Evolutionary conservation across 2,888 invertebrate genomes (phyloP).

Genomic region (Bruchidius siliquastri): DNA sequence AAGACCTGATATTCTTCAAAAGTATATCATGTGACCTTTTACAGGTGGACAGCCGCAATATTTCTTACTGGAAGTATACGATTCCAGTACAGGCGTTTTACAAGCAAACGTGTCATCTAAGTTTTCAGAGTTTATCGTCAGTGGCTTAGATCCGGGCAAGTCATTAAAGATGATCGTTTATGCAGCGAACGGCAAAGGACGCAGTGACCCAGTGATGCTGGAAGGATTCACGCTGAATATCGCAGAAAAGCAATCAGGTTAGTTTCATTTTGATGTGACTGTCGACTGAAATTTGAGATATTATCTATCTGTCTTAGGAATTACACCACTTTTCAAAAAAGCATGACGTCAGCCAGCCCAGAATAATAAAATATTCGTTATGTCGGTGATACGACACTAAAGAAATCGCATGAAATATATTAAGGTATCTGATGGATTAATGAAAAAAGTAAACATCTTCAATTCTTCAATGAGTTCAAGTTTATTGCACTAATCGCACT

Average conservation of each 20-base stretch:
- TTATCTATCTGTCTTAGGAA: no score
- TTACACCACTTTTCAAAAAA: no score
- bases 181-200: constrained; percentile 77
- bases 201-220: constrained; percentile 66
- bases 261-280: constrained; percentile 24
- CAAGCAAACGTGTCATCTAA: constrained; percentile 67
- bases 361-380: no score
- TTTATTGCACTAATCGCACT: no score
- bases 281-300: no score
- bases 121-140: constrained; percentile 70
- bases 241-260: constrained; percentile 75
- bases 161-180: constrained; percentile 74
- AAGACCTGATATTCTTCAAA: not conserved
- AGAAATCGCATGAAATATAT: no score
- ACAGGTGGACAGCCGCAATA: constrained; percentile 61
- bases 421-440: no score
- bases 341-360: no score
- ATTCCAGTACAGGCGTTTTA: constrained; percentile 40
- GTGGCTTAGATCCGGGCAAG: constrained; percentile 73
- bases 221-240: constrained; percentile 72
- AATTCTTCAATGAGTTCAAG: no score
- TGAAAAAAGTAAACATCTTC: no score
- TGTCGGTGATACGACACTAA: no score
- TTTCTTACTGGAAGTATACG: constrained; percentile 70
- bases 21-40: not conserved